Evolutionary conservation across 2,888 invertebrate species (phyloP).

Genomic region (Ophraella communa): DNA sequence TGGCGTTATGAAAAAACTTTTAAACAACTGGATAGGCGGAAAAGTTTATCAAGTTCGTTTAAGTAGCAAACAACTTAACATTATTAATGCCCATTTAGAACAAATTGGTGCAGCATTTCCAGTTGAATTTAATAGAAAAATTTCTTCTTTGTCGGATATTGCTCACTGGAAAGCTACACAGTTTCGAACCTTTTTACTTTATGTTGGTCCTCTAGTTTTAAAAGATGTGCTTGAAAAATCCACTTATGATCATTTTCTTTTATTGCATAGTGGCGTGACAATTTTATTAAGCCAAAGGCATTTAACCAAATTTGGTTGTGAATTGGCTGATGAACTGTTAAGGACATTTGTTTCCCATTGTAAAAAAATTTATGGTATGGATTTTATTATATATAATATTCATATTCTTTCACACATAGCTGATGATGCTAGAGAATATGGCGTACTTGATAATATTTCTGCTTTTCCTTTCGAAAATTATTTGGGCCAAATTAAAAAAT

Average conservation of each 20-base stretch:
- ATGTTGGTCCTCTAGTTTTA: neutral
- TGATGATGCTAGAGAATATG: slow-evolving; percentile 28
- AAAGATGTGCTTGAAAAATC: slow-evolving; percentile 3
- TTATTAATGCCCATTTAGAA: neutral
- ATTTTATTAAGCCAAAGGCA: neutral
- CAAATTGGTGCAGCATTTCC: neutral
- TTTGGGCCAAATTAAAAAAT: slow-evolving; percentile 19
- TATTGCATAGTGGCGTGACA: neutral
- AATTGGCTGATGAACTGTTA: neutral
- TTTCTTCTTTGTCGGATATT: slow-evolving; percentile 3
- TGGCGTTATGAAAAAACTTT: slow-evolving; percentile 5
- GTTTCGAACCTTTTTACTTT: slow-evolving; percentile 2
- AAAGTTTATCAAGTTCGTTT: neutral
- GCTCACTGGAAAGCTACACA: slow-evolving; percentile 7
- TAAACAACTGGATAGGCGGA: neutral
- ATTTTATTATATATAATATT: slow-evolving; percentile 24
- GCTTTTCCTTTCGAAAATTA: slow-evolving; percentile 32
- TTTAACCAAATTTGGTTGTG: slow-evolving; percentile 6
- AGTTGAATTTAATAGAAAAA: slow-evolving; percentile 15
- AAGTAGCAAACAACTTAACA: neutral
- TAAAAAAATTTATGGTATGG: neutral
- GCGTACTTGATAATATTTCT: slow-evolving; percentile 21
- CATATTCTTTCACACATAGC: slow-evolving; percentile 28
- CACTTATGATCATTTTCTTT: slow-evolving; percentile 2
- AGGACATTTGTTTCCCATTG: neutral